phyloP scores from a whole-genome alignment of 1,140 invertebrate species.

The Drosophila chauvacae region DNA sequence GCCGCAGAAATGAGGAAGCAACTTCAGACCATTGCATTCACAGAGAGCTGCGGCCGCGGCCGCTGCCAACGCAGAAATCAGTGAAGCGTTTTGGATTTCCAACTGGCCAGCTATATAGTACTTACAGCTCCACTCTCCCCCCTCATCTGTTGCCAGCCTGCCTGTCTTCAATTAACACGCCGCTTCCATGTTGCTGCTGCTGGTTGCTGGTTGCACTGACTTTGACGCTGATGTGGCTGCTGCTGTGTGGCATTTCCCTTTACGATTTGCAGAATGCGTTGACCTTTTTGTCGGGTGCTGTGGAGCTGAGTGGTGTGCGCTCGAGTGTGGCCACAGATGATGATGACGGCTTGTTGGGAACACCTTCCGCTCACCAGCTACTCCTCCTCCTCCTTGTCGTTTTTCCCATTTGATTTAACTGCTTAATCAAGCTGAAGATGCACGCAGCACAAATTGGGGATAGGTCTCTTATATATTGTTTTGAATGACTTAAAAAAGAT shows the following conservation, averaged over 20 bases:
- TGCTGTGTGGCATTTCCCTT: slow-evolving; percentile 79
- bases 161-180: slow-evolving; percentile 80
- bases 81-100: slow-evolving; percentile 77
- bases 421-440: slow-evolving; percentile 71
- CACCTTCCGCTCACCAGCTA: slow-evolving; percentile 51
- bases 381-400: slow-evolving; percentile 3
- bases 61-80: slow-evolving; percentile 69
- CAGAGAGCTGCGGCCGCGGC: slow-evolving; percentile 18
- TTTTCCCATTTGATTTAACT: slow-evolving; percentile 69
- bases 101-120: slow-evolving; percentile 45
- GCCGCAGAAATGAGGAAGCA: slow-evolving; percentile 73
- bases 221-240: slow-evolving; percentile 41
- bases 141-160: slow-evolving; percentile 50
- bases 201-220: slow-evolving; percentile 8
- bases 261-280: slow-evolving; percentile 70
- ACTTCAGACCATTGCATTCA: slow-evolving; percentile 50
- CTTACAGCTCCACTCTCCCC: not conserved
- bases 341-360: slow-evolving; percentile 63
- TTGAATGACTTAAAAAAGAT: too few species aligned
- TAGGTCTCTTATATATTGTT: not conserved
- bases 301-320: slow-evolving; percentile 49
- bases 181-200: slow-evolving; percentile 58
- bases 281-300: slow-evolving; percentile 58
- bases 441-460: slow-evolving; percentile 1
- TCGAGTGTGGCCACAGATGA: slow-evolving; percentile 71